These are phyloP conservation scores for Halocaridina rubra DNA, from an alignment of 2,888 invertebrate genomes.

Conservation along the genomic window DNA sequence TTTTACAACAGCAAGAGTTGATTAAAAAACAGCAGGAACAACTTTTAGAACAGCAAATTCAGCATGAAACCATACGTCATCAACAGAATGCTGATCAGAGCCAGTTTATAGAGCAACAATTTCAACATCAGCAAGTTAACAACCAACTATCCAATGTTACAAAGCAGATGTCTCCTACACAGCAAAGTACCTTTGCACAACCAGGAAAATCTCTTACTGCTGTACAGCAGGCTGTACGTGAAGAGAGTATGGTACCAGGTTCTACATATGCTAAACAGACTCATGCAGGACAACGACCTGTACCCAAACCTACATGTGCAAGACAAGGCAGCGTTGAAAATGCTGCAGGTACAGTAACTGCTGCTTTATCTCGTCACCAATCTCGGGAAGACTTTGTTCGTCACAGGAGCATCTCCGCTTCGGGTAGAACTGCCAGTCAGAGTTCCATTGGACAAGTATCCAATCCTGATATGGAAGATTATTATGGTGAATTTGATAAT, in stretches of 20 bases:
- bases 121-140: background rate
- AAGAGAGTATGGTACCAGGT: background rate
- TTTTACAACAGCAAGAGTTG: conserved; percentile 23
- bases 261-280: conserved; percentile 1
- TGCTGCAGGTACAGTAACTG: conserved; percentile 32
- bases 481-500: conserved; percentile 41
- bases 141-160: background rate
- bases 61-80: conserved; percentile 2
- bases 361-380: conserved; percentile 40
- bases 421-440: conserved; percentile 46
- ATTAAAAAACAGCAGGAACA: conserved; percentile 41
- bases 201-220: conserved; percentile 25
- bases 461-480: conserved; percentile 40
- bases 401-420: conserved; percentile 44
- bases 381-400: conserved; percentile 41
- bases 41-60: conserved; percentile 17
- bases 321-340: conserved; percentile 45
- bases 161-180: background rate
- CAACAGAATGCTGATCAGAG: background rate
- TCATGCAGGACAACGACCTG: background rate
- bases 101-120: background rate
- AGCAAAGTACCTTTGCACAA: background rate
- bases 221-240: conserved; percentile 27
- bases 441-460: conserved; percentile 34
- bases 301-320: background rate